Evolutionary conservation across 2,888 invertebrate species (phyloP), one percentile per base, ranked within the genome.

Genomic region (Heliconius ethilla): DNA sequence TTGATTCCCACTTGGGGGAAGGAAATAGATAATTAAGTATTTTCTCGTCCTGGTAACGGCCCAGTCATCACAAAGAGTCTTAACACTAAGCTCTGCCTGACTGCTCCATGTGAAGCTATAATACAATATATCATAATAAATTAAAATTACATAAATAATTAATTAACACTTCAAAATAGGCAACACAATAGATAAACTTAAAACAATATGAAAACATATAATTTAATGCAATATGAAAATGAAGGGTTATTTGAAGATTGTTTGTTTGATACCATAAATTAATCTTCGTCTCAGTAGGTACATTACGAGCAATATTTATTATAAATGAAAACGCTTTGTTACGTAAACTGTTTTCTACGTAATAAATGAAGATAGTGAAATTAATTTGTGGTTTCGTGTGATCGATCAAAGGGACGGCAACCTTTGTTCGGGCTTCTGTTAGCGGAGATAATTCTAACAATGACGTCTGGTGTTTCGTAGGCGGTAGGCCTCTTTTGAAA

Each of bases 301-400:
- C 62, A 63, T 63, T 74, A 74, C 27, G 15, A 63, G 63, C 27
- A 27, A 74, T 74, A 74, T 74, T 74, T 74, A 74, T 74, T 62
- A 74, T 73, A 74, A 63, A 63, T 27, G 59, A 63, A 74, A 22
- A 63, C 63, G 74, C 63, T 74, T 74, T 74, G 74, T 63, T 45
- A 27, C 74, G 40, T 74, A 63, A 74, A 74, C 74, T 40, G 74
- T 74, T 74, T 63, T 74, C 74, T 74, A 62, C 74, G 63, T 45
- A 63, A 74, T 63, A 40, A 74, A 74, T 63, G 62, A 74, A 74
- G 63, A 63, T 74, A 74, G 74, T 74, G 74, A 74, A 74, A 74
- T 74, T 74, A 74, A 74, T 63, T 63, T 63, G 74, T 74, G 63
- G 63, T 73, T 73, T 73, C 73, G 73, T 63, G 62, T 74, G 74